Evolutionary conservation across 2,888 invertebrate species (phyloP), one percentile per base, ranked within the genome.

Genomic region (Blera fallax): DNA sequence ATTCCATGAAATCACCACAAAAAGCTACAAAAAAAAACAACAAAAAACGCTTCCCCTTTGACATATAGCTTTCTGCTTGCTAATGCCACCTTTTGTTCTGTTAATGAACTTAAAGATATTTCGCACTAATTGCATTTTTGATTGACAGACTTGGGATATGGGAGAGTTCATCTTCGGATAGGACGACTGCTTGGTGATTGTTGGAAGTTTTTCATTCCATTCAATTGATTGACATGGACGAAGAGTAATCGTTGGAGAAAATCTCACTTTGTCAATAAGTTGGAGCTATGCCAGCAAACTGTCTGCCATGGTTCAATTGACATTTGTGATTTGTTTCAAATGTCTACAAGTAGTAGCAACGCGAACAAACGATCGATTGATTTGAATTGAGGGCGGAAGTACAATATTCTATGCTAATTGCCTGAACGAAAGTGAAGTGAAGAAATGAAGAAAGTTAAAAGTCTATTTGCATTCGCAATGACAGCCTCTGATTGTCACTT

Each of bases 371-470:
- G 65, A 65, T 65, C 43, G 62, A 45, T 54, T 56, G 5, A 14
- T 64, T 74, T 74, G 21, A 43, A 45, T 43, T 24, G 45, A 54
- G 29, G 56, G 32, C 43, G 77, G 77, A 82, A 72, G 62, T 69
- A 69, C 58, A 43, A 81, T 60, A 67, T 72, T 67, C 67, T 72
- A 85, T 85, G 80, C 70, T 76, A 72, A 85, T 85, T 85, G 70
- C 45, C 65, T 29, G 48, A 81, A 77, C 67, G 85, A 84, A 84
- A 84, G 79, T 74, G 69, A 84, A 58, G 10, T 18, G 76, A 81
- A 81, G 76, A 76, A 85, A 85, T 18, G 76, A 81, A 81, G 76
- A 76, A 85, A 85, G 80, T 85, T 72, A 77, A 54, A 32, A 56
- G 32, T 73, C 50, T 48, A 65, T 79, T 79, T 72, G 50, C 64